Evolutionary conservation across 2,888 invertebrate species (phyloP).

Genomic region (Tetragnatha montana): DNA sequence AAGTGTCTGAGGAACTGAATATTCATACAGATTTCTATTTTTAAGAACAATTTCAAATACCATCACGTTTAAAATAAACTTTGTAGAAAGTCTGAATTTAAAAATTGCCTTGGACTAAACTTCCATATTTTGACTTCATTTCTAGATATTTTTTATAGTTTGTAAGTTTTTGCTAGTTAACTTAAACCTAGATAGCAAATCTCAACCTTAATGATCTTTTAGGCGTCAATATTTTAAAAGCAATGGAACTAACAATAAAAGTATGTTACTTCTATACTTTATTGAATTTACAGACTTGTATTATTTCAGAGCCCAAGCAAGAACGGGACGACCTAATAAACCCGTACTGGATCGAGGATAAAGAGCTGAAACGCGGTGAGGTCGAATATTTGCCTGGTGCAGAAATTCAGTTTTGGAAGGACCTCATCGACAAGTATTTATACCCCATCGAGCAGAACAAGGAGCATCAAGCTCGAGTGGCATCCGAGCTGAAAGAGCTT

Average conservation of each 20-base stretch:
- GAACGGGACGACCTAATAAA: conserved; percentile 87
- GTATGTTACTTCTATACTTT: too few species aligned
- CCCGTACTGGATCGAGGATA: conserved; percentile 96
- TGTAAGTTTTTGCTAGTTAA: not conserved
- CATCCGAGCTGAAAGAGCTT: conserved; percentile 92
- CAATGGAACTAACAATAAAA: too few species aligned
- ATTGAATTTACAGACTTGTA: too few species aligned
- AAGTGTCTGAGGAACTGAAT: too few species aligned
- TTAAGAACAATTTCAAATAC: not conserved
- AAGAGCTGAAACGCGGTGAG: conserved; percentile 91
- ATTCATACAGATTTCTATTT: not conserved
- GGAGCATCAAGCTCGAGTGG: conserved; percentile 92
- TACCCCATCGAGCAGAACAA: conserved; percentile 95
- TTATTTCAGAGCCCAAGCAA: conserved; percentile 53
- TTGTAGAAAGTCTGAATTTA: too few species aligned
- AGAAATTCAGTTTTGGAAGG: conserved; percentile 95
- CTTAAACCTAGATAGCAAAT: not conserved
- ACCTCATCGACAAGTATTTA: conserved; percentile 94
- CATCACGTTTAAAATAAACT: not conserved
- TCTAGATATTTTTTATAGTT: too few species aligned
- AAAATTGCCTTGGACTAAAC: too few species aligned
- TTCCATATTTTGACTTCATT: too few species aligned
- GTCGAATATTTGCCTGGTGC: conserved; percentile 89
- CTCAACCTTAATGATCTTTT: not conserved
- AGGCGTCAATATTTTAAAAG: not conserved